Evolutionary conservation across 2,113 vertebrate species (phyloP).

Genomic region (Plestiodon gilberti): DNA sequence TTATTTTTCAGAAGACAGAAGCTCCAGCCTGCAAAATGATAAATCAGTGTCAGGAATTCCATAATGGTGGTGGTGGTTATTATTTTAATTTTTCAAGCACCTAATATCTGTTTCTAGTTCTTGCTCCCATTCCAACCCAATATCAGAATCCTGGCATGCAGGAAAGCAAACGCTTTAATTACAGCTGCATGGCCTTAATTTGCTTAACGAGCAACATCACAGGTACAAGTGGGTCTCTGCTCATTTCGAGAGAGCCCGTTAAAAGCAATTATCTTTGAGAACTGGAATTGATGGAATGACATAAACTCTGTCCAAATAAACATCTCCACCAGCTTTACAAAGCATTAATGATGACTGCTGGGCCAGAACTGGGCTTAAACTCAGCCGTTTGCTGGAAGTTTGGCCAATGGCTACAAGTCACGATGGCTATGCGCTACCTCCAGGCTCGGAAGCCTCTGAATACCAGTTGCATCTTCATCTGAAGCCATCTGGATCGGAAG

Average conservation of each 20-base stretch:
- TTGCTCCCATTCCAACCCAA: background rate
- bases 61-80: background rate
- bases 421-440: no score
- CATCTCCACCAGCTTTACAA: background rate
- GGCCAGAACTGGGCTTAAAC: background rate
- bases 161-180: constrained; percentile 45
- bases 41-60: constrained; percentile 20
- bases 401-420: no score
- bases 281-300: background rate
- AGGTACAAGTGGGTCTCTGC: constrained; percentile 22
- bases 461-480: no score
- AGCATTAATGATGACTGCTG: background rate
- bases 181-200: constrained; percentile 1
- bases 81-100: constrained; percentile 15
- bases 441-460: no score
- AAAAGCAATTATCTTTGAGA: background rate
- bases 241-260: background rate
- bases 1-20: background rate
- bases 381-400: background rate
- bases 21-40: background rate
- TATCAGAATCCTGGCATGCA: background rate
- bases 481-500: no score
- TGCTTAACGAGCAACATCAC: constrained; percentile 34
- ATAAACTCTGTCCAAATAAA: background rate
- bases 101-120: background rate